These are phyloP conservation scores for Coregonus clupeaformis DNA, from an alignment of 2,113 vertebrate genomes.

Conservation along the genomic window DNA sequence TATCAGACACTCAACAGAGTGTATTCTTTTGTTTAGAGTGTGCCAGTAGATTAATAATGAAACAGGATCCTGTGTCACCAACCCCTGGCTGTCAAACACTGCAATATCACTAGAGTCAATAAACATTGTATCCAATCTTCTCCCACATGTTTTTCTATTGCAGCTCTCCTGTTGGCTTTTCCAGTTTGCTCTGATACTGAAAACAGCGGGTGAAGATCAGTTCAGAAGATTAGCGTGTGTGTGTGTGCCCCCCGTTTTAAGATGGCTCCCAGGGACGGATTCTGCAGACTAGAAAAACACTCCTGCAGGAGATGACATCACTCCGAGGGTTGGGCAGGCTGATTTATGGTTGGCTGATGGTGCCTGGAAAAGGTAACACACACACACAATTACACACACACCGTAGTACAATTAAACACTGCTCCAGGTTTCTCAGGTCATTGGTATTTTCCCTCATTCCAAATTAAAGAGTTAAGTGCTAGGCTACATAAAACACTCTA, in stretches of 20 bases:
- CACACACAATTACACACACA: neutral
- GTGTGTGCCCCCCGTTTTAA: neutral
- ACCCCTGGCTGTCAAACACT: neutral
- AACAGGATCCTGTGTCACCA: neutral
- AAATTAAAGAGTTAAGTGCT: neutral
- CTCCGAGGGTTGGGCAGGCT: neutral
- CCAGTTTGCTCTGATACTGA: neutral
- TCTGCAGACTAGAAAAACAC: slow-evolving; percentile 8
- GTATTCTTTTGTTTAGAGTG: neutral
- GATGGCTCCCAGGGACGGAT: neutral
- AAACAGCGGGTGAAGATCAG: neutral
- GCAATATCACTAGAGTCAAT: neutral
- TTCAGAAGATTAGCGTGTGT: neutral
- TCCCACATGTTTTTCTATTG: neutral
- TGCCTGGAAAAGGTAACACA: neutral
- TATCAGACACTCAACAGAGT: neutral
- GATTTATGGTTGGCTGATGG: neutral
- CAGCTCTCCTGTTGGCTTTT: neutral
- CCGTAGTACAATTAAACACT: neutral
- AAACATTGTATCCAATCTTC: neutral
- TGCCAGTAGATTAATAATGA: neutral
- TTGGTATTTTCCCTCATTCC: slow-evolving; percentile 6
- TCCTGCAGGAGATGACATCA: slow-evolving; percentile 7
- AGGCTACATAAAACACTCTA: neutral
- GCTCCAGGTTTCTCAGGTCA: slow-evolving; percentile 6